These are phyloP conservation scores for Barnardius zonarius DNA, from an alignment of 2,113 vertebrate species.

Conservation along the genomic window DNA sequence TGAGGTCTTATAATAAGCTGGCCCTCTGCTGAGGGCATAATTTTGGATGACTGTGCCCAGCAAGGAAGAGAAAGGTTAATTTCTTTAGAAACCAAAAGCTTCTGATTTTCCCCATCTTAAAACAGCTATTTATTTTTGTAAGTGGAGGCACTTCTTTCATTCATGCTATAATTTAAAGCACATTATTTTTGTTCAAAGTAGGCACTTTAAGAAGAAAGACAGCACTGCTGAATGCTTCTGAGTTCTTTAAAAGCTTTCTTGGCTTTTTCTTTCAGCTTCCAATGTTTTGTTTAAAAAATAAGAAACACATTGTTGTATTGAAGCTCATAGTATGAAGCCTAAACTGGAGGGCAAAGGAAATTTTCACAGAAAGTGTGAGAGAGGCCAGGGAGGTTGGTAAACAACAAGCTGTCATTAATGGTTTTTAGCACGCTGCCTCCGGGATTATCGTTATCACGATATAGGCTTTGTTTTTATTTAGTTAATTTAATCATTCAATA, in stretches of 20 bases:
- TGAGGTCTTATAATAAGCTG: not conserved
- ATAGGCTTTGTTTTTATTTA: not conserved
- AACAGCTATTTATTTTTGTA: conserved; percentile 39
- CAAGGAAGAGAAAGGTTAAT: not conserved
- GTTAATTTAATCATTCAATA: not conserved
- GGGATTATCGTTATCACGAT: not conserved
- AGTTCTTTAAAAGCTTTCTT: not conserved
- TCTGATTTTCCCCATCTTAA: conserved; percentile 12
- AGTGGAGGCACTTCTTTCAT: conserved; percentile 6
- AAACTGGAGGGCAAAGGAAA: not conserved
- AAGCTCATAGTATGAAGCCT: not conserved
- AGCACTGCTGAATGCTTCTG: conserved; percentile 6
- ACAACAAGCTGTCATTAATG: not conserved
- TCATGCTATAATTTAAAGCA: conserved; percentile 43
- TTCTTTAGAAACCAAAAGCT: not conserved
- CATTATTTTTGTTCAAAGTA: conserved; percentile 48
- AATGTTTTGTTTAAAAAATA: not conserved
- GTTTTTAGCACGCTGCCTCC: not conserved
- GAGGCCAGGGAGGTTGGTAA: not conserved
- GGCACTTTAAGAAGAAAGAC: conserved; percentile 33
- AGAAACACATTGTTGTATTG: not conserved
- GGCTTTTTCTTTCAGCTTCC: not conserved
- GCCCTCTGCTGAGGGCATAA: not conserved
- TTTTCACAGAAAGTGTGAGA: not conserved
- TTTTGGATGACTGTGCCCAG: not conserved